Conservation (phyloP, 2,888 invertebrate species). For the Tromatobia lineatoria region DNA sequence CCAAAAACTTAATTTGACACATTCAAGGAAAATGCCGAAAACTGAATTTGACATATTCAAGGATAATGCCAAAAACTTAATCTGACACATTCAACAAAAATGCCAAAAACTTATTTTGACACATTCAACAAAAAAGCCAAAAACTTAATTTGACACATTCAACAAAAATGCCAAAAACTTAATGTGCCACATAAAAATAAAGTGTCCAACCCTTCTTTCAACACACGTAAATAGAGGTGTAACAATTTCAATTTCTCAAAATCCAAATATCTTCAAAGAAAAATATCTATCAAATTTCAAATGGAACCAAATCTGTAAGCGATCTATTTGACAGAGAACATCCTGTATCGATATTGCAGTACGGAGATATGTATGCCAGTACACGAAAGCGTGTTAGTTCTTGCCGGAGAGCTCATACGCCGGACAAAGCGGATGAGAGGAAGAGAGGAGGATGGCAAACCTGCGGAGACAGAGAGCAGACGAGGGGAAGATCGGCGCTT, state of each 20-base stretch:
- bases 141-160: not conserved
- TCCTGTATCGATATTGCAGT: not conserved
- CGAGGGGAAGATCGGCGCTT: slow-evolving; percentile 23
- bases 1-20: too few relatives aligned
- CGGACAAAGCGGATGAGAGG: slow-evolving; percentile 56
- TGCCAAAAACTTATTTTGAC: too few relatives aligned
- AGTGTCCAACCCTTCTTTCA: too few relatives aligned
- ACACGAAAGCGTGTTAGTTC: slow-evolving; percentile 63
- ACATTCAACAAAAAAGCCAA: too few relatives aligned
- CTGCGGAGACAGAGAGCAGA: slow-evolving; percentile 9
- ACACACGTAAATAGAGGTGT: too few relatives aligned
- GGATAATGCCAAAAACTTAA: too few relatives aligned
- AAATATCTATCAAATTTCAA: not conserved
- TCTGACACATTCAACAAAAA: too few relatives aligned
- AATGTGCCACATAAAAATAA: too few relatives aligned
- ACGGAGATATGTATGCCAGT: slow-evolving; percentile 34
- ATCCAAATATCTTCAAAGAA: not conserved
- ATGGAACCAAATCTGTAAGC: not conserved
- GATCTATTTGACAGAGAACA: not conserved
- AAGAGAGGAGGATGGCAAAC: slow-evolving; percentile 21
- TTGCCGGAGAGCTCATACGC: slow-evolving; percentile 58
- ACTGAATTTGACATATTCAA: not conserved
- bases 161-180: too few relatives aligned
- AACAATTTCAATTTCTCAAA: not conserved
- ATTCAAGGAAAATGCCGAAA: not conserved